Evolutionary conservation across 2,888 invertebrate genomes (phyloP), one percentile per base, ranked within the genome.

Genomic region (Dicyrtomina minuta): DNA sequence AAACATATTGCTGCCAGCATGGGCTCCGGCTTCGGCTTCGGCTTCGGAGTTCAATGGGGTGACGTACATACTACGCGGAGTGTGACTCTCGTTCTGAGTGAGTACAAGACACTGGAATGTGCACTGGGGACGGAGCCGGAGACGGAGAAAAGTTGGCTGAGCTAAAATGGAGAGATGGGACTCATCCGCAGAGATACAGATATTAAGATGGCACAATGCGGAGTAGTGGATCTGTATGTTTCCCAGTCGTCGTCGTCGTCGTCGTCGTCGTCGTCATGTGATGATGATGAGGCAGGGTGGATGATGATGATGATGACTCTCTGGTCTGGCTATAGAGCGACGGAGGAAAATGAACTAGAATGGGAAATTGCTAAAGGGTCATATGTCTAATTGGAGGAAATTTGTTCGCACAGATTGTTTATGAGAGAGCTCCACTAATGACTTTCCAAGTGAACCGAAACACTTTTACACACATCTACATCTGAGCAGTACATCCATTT

Each of bases 381-480:
- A 74, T 72, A 70, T 76, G 74, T 76, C 76, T 75, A 76, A 76
- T 76, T 76, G 75, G 76, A 71, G 71, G 71, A 74, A 76, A 76
- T 74, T 76, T 76, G 74, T 74, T 74, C 70, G 68, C 71, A 55
- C 72, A 72, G 73, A 76, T 76, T 74, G 70, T 72, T 74, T 71
- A 70, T 70, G 71, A 73, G 73, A 56, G 68, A 66, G 58, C 49
- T 68, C 64, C 64, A 62, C 75, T 75, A 75, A 75, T 75, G 75
- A 75, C 74, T 75, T 71, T 74, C 62, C 70, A 68, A 62, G 61
- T 60, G 60, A 58, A 51, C 27, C 53, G 27, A 58, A 15, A 27
- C 58, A n/a, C 24, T 55, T 27, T 10, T 58, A 39, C 58, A 24
- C 39, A 24, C 58, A 58, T 58, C 10, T 26, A 46, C 20, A 15